phyloP scores from a whole-genome alignment of 2,113 vertebrate species.

The Phylloscopus trochilus region DNA sequence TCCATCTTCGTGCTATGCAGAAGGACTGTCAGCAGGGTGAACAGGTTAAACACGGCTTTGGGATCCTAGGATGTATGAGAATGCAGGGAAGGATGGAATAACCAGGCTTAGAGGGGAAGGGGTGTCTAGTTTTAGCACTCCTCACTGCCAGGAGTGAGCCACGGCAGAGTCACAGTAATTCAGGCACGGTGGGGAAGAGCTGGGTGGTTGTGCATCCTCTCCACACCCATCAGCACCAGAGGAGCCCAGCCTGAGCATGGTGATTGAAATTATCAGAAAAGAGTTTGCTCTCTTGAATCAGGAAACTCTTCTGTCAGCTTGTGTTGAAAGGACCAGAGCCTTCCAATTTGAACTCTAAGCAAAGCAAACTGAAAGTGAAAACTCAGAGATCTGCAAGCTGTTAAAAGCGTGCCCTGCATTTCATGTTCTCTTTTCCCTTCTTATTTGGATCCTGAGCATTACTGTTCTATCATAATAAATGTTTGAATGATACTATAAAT shows the following conservation, averaged over 20 bases:
- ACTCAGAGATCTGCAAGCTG: background rate
- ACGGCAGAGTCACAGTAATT: fast-evolving
- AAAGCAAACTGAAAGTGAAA: background rate
- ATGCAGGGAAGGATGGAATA: background rate
- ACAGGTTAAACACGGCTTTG: background rate
- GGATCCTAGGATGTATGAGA: background rate
- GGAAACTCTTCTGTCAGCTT: background rate
- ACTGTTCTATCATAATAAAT: constrained; percentile 34
- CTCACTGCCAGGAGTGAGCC: background rate
- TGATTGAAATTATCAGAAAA: background rate
- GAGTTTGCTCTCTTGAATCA: background rate
- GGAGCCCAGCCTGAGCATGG: background rate
- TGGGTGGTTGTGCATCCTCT: background rate
- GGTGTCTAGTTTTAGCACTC: fast-evolving
- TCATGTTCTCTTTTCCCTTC: background rate
- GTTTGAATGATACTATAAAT: constrained; percentile 66
- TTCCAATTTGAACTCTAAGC: background rate
- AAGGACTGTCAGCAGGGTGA: background rate
- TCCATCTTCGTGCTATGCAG: background rate
- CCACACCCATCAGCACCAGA: background rate
- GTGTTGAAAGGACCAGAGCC: background rate
- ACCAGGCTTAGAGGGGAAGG: background rate
- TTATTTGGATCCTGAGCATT: background rate
- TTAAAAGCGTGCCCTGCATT: background rate
- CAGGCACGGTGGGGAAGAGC: background rate